These are phyloP conservation scores for Phaethon lepturus DNA, from an alignment of 2,113 vertebrate species.

Conservation along the genomic window DNA sequence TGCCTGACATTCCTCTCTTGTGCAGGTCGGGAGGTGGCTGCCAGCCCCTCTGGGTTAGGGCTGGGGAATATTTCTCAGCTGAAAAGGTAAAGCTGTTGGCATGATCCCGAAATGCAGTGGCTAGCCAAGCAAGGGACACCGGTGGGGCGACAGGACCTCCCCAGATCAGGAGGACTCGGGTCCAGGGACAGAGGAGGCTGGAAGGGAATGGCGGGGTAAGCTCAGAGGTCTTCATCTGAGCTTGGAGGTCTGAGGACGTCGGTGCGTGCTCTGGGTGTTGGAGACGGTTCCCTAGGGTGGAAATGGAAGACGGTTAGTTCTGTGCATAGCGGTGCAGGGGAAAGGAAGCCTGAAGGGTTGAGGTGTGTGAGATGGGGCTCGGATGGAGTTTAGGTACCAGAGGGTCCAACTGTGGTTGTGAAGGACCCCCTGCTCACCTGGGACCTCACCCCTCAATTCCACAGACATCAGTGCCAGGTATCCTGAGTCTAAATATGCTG, in stretches of 20 bases:
- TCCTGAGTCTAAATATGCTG: accelerated
- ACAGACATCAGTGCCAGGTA: neutral
- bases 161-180: neutral
- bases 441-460: neutral
- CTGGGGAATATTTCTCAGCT: neutral
- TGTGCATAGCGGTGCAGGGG: neutral
- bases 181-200: neutral
- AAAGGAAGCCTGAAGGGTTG: neutral
- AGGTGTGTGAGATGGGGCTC: neutral
- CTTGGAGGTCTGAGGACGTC: neutral
- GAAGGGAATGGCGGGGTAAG: neutral
- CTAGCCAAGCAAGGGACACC: neutral
- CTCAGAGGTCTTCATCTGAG: neutral
- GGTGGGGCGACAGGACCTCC: neutral
- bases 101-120: neutral
- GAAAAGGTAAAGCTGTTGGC: neutral
- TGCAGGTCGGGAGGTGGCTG: neutral
- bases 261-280: neutral
- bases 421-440: neutral
- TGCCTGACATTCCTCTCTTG: conserved; percentile 14
- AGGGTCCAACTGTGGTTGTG: neutral
- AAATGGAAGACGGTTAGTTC: neutral
- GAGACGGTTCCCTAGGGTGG: neutral
- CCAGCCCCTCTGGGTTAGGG: neutral
- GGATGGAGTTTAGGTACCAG: neutral